phyloP scores from a whole-genome alignment of 2,113 vertebrate species.

The Tauraco erythrolophus region DNA sequence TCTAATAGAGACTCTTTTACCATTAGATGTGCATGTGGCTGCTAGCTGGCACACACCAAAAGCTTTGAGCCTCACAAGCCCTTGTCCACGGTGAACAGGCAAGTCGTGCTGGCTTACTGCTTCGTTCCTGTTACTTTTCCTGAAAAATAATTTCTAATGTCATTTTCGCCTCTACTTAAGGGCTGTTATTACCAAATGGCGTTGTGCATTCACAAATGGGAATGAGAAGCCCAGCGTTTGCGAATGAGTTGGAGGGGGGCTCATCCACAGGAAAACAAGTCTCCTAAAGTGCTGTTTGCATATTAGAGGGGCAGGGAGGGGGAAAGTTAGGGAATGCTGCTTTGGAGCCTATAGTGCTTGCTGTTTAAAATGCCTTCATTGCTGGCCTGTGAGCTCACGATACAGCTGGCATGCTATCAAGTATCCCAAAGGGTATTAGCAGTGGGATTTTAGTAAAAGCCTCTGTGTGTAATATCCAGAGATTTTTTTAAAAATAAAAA shows the following conservation, averaged over 20 bases:
- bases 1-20: not conserved
- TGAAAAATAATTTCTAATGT: not conserved
- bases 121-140: not conserved
- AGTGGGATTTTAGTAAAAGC: not conserved
- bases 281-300: not conserved
- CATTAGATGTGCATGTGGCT: not conserved
- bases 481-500: not conserved
- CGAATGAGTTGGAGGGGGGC: not conserved
- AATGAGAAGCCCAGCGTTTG: not conserved
- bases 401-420: slow-evolving; percentile 49
- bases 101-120: not conserved
- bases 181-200: not conserved
- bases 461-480: not conserved
- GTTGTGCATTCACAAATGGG: not conserved
- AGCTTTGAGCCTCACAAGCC: not conserved
- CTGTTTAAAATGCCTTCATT: not conserved
- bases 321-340: not conserved
- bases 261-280: not conserved
- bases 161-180: not conserved
- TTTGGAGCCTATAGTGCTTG: not conserved
- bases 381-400: slow-evolving; percentile 24
- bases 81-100: rapidly evolving
- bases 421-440: slow-evolving; percentile 17
- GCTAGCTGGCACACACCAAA: not conserved
- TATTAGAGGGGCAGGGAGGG: rapidly evolving